Conservation (phyloP, 2,113 vertebrate species). For the Psettodes erumei region DNA sequence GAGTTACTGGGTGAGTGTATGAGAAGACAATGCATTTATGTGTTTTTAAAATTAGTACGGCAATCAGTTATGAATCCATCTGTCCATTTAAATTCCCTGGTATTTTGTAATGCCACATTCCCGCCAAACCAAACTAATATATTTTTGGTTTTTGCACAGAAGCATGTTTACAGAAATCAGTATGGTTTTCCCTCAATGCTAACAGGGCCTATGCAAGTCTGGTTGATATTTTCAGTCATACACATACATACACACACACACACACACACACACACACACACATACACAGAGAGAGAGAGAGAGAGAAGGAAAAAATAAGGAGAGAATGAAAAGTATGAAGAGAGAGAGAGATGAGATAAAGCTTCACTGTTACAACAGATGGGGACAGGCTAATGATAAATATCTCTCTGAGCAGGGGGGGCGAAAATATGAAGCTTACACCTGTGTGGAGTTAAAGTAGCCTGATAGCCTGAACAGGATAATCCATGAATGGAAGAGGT, state of each 20-base stretch:
- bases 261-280: conserved; percentile 13
- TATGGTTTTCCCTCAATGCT: conserved; percentile 14
- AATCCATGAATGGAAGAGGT: conserved; percentile 42
- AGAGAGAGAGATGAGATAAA: conserved; percentile 14
- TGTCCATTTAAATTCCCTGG: too few species aligned
- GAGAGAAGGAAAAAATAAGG: conserved; percentile 12
- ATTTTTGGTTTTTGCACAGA: conserved; percentile 3
- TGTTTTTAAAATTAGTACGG: background rate
- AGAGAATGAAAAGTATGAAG: background rate
- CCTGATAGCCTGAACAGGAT: conserved; percentile 49
- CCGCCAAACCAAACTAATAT: too few species aligned
- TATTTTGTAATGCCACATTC: background rate
- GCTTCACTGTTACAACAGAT: conserved; percentile 36
- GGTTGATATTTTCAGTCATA: conserved; percentile 23
- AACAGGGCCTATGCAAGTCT: conserved; percentile 28
- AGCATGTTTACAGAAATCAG: background rate
- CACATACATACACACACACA: conserved; percentile 9
- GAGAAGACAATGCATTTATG: background rate
- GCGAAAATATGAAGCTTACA: conserved; percentile 44
- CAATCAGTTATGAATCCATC: background rate
- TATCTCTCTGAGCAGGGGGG: conserved; percentile 30
- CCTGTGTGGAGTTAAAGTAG: conserved; percentile 61
- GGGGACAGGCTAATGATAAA: conserved; percentile 37
- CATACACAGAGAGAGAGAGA: background rate
- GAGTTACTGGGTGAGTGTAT: conserved; percentile 25